Evolutionary conservation across 2,113 vertebrate species (phyloP), one percentile per base, ranked within the genome.

Genomic region (Alligator sinensis): DNA sequence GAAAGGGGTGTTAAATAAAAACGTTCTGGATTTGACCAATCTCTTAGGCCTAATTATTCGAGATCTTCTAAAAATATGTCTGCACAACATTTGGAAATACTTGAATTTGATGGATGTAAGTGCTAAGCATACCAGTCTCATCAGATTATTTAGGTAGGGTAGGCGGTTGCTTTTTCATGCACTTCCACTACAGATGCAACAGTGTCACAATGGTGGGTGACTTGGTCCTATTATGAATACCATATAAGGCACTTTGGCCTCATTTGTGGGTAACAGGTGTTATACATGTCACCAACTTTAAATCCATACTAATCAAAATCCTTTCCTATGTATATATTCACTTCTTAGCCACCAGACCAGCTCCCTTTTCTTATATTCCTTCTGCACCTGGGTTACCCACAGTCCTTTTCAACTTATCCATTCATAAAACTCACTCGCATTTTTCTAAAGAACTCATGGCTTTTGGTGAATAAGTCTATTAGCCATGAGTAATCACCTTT

Each of bases 271-370:
- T 80, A 24, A 90, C 55, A 84, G 63, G 86, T 94, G 24, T 27
- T 92, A n/a, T 89, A 91, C 87, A 55, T 63, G 47, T 61, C 16
- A 84, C 12, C 80, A 84, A n/a, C 28, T 94, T 95, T 79, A 90
- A 89, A 84, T 74, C 78, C 64, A 88, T 94, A 24, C 22, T 85
- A 87, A 77, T 66, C 28, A 91, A 94, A 94, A 87, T 27, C 74
- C 61, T 79, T 72, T 63, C 61, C 11, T 88, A 63, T 92, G 84
- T 84, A 63, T 5, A 9, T 62, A n/a, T 8, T 80, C 78, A 63
- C 61, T 28, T 88, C 0, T 0, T 55, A 80, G 27, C 21, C 22
- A 18, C 17, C 91, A 80, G 55, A 74, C 30, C 34, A 88, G 13
- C 19, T 70, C 83, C 86, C 19, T 15, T 83, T 91, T 94, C 61